These are phyloP conservation scores for Drosophila neocordata DNA, from an alignment of 1,140 invertebrate genomes.

Conservation along the genomic window DNA sequence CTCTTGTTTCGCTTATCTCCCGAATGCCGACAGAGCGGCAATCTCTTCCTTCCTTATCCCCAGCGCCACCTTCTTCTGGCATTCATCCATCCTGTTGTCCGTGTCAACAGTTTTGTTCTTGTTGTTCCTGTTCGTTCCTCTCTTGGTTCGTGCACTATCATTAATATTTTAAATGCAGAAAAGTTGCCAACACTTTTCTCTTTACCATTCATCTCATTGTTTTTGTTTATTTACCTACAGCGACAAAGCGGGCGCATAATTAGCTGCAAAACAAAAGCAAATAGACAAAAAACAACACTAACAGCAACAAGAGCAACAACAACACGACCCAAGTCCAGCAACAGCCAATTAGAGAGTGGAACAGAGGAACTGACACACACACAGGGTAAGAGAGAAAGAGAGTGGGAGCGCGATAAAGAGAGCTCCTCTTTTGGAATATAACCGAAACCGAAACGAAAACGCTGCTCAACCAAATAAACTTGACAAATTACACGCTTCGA, in stretches of 20 bases:
- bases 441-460: conserved; percentile 36
- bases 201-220: conserved; percentile 21
- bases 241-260: conserved; percentile 72
- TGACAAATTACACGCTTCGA: conserved; percentile 75
- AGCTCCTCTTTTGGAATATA: not conserved
- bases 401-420: not conserved
- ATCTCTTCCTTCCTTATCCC: not conserved
- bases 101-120: conserved; percentile 19
- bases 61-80: not conserved
- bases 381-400: not conserved
- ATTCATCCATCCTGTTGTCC: conserved; percentile 7
- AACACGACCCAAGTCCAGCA: conserved; percentile 31
- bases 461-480: conserved; percentile 78
- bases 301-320: conserved; percentile 22
- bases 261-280: conserved; percentile 50
- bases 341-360: conserved; percentile 59
- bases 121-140: conserved; percentile 1
- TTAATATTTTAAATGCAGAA: conserved; percentile 68
- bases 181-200: conserved; percentile 59
- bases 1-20: conserved; percentile 20
- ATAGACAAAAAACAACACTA: conserved; percentile 23
- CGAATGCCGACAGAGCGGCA: not conserved
- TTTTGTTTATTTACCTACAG: conserved; percentile 59
- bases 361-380: conserved; percentile 2
- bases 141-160: conserved; percentile 63